These are phyloP conservation scores for Thalassophryne amazonica DNA, from an alignment of 2,797 vertebrate genomes.

Conservation along the genomic window DNA sequence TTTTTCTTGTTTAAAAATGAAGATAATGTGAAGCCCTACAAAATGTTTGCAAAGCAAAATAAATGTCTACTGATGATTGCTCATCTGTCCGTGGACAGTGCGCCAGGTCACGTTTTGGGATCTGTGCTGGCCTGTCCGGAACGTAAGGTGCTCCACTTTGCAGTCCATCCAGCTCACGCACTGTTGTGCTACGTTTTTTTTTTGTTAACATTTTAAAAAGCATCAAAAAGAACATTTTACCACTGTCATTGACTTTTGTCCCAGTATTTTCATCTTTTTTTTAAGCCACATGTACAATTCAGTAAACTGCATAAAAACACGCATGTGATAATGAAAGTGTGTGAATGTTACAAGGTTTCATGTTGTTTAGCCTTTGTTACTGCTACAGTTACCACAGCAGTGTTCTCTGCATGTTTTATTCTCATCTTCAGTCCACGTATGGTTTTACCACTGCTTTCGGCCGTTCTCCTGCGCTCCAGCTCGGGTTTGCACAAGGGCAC, in stretches of 20 bases:
- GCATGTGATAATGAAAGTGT: conserved; percentile 30
- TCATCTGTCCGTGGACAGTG: conserved; percentile 47
- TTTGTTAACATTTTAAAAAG: conserved; percentile 52
- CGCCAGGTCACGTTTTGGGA: conserved; percentile 53
- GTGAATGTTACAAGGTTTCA: conserved; percentile 50
- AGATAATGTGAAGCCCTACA: conserved; percentile 81
- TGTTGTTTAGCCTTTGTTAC: conserved; percentile 37
- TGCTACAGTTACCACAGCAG: conserved; percentile 52
- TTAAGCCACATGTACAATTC: conserved; percentile 54
- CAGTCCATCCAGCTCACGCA: conserved; percentile 42
- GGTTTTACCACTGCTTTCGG: conserved; percentile 74
- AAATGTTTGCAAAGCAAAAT: conserved; percentile 70
- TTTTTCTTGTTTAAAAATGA: conserved; percentile 77
- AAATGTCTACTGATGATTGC: conserved; percentile 79
- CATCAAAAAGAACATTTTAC: conserved; percentile 42
- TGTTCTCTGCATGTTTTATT: conserved; percentile 41
- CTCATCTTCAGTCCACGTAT: conserved; percentile 17
- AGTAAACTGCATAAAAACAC: conserved; percentile 22
- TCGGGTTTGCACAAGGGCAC: conserved; percentile 32
- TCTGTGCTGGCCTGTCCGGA: conserved; percentile 45
- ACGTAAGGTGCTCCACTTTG: conserved; percentile 17
- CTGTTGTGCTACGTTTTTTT: conserved; percentile 33
- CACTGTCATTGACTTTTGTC: conserved; percentile 53
- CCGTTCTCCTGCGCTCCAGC: conserved; percentile 16
- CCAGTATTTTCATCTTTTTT: conserved; percentile 28